Evolutionary conservation across 2,113 vertebrate genomes (phyloP), one percentile per base, ranked within the genome.

Genomic region (Camelus dromedarius): DNA sequence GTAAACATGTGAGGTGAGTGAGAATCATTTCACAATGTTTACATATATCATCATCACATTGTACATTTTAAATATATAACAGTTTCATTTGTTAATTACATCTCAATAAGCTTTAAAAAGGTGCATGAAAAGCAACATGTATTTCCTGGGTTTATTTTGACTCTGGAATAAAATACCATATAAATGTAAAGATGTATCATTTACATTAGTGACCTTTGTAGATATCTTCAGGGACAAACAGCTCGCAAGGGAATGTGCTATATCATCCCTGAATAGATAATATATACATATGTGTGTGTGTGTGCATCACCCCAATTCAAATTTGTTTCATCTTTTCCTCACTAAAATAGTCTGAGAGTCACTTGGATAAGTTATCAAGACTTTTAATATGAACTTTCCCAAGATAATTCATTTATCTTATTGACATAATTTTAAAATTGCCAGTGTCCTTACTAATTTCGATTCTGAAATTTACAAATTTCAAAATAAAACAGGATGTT

Each of bases 401-500:
- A 13, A 73, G 15, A 72, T n/a, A 6, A 69, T 28, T 48, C 46
- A 77, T 93, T 77, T 62, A 10, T 89, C 19, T 66, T 50, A 80
- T 8, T 83, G 26, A 26, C 14, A 62, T 28, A 54, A 91, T 85
- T 81, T 95, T 2, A 77, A 91, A 95, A 50, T 54, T 58, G 0
- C 24, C 66, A 89, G 12, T 70, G 35, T 62, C 28, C 16, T 76
- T 42, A 48, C 8, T 42, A 42, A 81, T 64, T 91, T 79, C 80
- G 50, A 84, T 89, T 85, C 93, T 76, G 5, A 91, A 84, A 86
- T 42, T 69, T 56, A 1, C 2, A 16, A 5, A 87, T 80, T 92
- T 83, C 16, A 76, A 92, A 95, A 88, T 38, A 90, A 96, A 93
- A 52, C 8, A 66, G 9, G 12, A 50, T 54, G 3, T 54, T 85